A percentile compares a stretch with the other conserved stretches of the same genome.
Conservation (phyloP, 2,888 invertebrate genomes). For the Cylindroiulus punctatus region DNA sequence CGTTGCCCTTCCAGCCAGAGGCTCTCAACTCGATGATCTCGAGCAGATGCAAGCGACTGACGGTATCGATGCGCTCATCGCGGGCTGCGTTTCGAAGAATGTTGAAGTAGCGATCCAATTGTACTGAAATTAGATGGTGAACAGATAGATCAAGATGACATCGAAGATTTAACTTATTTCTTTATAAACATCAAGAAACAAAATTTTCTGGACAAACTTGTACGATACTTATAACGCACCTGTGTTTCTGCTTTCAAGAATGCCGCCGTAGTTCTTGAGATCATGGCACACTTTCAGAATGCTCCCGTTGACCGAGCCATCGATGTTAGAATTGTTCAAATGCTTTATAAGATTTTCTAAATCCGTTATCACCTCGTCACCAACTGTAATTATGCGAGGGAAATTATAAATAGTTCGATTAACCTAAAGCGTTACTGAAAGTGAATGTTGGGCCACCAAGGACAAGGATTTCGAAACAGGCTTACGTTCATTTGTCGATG, state of each 20-base stretch:
- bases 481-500: slow-evolving; percentile 51
- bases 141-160: too few species aligned
- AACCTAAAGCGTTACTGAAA: not conserved
- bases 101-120: slow-evolving; percentile 82
- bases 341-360: slow-evolving; percentile 83
- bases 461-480: too few species aligned
- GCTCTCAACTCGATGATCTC: slow-evolving; percentile 93
- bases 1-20: slow-evolving; percentile 87
- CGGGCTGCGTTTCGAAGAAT: slow-evolving; percentile 89
- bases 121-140: slow-evolving; percentile 69
- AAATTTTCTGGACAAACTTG: not conserved
- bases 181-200: too few species aligned
- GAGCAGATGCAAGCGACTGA: slow-evolving; percentile 86
- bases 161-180: too few species aligned
- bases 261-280: slow-evolving; percentile 78
- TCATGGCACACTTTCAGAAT: slow-evolving; percentile 82
- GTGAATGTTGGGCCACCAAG: too few species aligned
- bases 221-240: slow-evolving; percentile 62
- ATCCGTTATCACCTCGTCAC: slow-evolving; percentile 79
- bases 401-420: not conserved
- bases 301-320: slow-evolving; percentile 76
- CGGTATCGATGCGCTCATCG: slow-evolving; percentile 84
- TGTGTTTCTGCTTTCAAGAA: slow-evolving; percentile 83
- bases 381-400: slow-evolving; percentile 35
- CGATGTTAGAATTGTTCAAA: slow-evolving; percentile 79